Percentiles rank a stretch among this genome's conserved stretches.
These are phyloP conservation scores for Uria lomvia DNA, from an alignment of 2,113 vertebrate genomes.

Conservation along the genomic window DNA sequence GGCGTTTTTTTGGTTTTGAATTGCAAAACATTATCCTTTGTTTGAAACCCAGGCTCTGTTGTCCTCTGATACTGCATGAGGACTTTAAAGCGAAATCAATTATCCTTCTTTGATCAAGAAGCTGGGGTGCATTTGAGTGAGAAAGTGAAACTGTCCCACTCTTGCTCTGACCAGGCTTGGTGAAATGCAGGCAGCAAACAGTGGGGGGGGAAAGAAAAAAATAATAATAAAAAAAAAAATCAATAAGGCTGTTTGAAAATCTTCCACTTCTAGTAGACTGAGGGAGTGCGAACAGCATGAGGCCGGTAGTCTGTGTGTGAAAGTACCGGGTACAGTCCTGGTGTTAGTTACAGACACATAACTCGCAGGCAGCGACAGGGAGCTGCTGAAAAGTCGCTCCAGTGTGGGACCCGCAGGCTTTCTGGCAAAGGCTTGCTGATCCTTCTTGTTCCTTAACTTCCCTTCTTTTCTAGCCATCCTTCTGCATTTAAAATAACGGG, in stretches of 20 bases:
- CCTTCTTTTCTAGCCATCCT: neutral
- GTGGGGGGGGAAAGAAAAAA: neutral
- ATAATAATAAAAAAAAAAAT: neutral
- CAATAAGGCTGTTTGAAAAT: neutral
- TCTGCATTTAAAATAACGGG: neutral
- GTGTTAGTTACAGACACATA: neutral
- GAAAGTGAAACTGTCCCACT: neutral
- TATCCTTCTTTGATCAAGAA: neutral
- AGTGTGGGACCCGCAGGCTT: neutral
- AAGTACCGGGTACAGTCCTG: neutral
- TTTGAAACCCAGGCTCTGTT: neutral
- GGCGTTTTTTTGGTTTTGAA: neutral
- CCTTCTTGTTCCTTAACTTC: neutral
- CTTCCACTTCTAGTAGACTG: neutral
- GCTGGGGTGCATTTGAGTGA: neutral
- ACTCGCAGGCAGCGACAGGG: neutral
- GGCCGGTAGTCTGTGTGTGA: neutral
- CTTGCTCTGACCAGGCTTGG: neutral
- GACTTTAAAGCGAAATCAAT: neutral
- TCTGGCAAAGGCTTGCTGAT: neutral
- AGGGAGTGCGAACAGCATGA: neutral
- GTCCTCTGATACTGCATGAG: neutral
- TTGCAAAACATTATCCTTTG: neutral
- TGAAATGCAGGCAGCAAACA: neutral
- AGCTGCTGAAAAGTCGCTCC: neutral